Base-by-base conservation (phyloP, 2,888 invertebrate species). In the Catocala nupta region DNA sequence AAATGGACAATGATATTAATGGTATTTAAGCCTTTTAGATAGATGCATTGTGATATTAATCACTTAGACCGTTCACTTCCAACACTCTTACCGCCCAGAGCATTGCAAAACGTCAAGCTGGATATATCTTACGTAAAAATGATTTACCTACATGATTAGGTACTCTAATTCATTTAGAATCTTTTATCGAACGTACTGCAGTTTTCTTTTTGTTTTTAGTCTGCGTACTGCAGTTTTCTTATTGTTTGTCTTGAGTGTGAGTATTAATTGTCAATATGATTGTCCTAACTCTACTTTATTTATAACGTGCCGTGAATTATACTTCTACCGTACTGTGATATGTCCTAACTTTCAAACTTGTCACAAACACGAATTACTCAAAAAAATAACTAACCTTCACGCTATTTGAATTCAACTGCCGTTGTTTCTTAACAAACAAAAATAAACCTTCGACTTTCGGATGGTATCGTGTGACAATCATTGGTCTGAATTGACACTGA, bases 401-500 rank as follows among this genome's bases (percentile, higher is more conserved):
- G 34, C 59, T 52, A 43, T 34, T 49, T 53, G 16, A 62, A 55
- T 56, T 44, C 53, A 69, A 66, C 61, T 55, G 56, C 57, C 48
- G 61, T 52, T 69, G 34, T 65, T 68, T 53, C 59, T 49, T 12
- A 55, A 10, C 16, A 65, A 70, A 52, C 67, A 64, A 68, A 58
- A 54, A 63, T 60, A 60, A 59, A 56, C 66, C 72, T 75, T 75
- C 72, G 65, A 71, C 63, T 62, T 76, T 71, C 73, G 70, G 72
- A 74, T 71, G 79, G 81, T 78, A 77, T 67, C 71, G 69, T 64
- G 72, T 67, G 68, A 65, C 66, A 75, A 70, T 75, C 63, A 77
- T 78, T 63, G 83, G 83, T 87, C 92, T 90, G 93, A 94, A 94
- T 94, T 94, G 94, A 94, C 94, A 90, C 89, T 83, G 91, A 91